Evolutionary conservation across 2,888 invertebrate genomes (phyloP).

Genomic region (Mermis nigrescens): DNA sequence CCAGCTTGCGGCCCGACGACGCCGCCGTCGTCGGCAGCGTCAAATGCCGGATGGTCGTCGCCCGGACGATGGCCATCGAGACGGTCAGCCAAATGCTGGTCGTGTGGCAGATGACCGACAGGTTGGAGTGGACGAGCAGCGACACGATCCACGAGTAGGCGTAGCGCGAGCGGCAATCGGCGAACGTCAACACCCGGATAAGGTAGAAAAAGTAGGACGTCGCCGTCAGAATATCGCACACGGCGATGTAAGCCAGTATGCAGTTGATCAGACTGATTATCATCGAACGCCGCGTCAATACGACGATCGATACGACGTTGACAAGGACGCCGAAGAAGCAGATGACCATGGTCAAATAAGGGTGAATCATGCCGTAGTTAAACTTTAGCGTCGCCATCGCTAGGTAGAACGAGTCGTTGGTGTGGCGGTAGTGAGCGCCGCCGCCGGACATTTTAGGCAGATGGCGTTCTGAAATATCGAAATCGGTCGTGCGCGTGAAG

Average conservation of each 20-base stretch:
- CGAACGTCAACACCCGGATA: neutral
- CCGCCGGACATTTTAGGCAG: too few relatives aligned
- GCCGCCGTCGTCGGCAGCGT: too few relatives aligned
- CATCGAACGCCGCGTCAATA: constrained; percentile 3
- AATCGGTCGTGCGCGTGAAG: too few relatives aligned
- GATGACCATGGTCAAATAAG: neutral
- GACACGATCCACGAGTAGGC: neutral
- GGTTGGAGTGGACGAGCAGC: neutral
- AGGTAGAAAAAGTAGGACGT: neutral
- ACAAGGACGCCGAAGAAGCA: constrained; percentile 15
- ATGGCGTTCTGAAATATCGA: too few relatives aligned
- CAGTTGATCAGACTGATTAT: neutral
- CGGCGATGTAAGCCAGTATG: neutral
- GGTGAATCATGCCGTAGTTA: too few relatives aligned
- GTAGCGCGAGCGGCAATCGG: too few relatives aligned
- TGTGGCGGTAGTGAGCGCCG: too few relatives aligned
- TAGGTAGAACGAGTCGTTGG: too few relatives aligned
- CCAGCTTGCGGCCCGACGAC: too few relatives aligned
- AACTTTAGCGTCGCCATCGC: too few relatives aligned
- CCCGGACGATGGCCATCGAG: constrained; percentile 1
- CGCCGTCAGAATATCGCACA: neutral
- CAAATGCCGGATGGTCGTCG: neutral
- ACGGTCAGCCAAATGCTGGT: constrained; percentile 10
- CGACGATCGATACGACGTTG: constrained; percentile 1
- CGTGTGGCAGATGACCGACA: constrained; percentile 3